A percentile compares a stretch with the other conserved stretches of the same genome.
Conservation (phyloP, 2,797 vertebrate species). For the Crenichthys baileyi region DNA sequence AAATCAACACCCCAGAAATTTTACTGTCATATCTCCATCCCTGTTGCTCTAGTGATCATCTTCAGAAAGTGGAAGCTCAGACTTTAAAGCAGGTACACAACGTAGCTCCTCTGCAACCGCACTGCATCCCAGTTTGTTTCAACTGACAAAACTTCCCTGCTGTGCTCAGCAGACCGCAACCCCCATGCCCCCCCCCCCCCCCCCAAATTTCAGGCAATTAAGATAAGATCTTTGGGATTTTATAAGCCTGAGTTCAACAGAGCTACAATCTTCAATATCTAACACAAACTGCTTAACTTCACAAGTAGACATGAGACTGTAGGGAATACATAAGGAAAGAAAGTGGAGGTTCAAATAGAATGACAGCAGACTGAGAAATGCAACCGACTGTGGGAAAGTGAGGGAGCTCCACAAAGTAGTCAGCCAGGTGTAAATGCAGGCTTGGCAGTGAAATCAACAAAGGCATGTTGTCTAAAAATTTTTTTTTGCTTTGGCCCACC, state of each 20-base stretch:
- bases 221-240: slow-evolving; percentile 42
- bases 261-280: slow-evolving; percentile 34
- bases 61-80: slow-evolving; percentile 44
- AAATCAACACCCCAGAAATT: slow-evolving; percentile 64
- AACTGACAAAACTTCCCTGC: slow-evolving; percentile 24
- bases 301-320: slow-evolving; percentile 23
- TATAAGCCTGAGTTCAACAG: slow-evolving; percentile 20
- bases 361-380: slow-evolving; percentile 30
- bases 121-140: slow-evolving; percentile 36
- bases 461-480: too few species aligned
- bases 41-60: slow-evolving; percentile 47
- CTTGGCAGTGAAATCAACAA: slow-evolving; percentile 6
- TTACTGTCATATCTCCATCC: not conserved
- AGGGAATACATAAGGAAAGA: slow-evolving; percentile 14
- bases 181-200: too few species aligned
- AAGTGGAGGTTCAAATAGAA: slow-evolving; percentile 35
- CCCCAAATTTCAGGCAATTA: slow-evolving; percentile 33
- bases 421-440: slow-evolving; percentile 32
- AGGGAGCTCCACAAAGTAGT: slow-evolving; percentile 23
- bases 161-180: slow-evolving; percentile 36
- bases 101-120: slow-evolving; percentile 3
- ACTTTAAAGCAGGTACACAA: not conserved
- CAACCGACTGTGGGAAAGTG: slow-evolving; percentile 54
- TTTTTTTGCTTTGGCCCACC: too few species aligned
- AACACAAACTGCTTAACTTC: slow-evolving; percentile 41